A percentile compares a stretch with the other conserved stretches of the same genome.
These are phyloP conservation scores for Ephestia elutella DNA, from an alignment of 1,140 invertebrate species.

Conservation along the genomic window DNA sequence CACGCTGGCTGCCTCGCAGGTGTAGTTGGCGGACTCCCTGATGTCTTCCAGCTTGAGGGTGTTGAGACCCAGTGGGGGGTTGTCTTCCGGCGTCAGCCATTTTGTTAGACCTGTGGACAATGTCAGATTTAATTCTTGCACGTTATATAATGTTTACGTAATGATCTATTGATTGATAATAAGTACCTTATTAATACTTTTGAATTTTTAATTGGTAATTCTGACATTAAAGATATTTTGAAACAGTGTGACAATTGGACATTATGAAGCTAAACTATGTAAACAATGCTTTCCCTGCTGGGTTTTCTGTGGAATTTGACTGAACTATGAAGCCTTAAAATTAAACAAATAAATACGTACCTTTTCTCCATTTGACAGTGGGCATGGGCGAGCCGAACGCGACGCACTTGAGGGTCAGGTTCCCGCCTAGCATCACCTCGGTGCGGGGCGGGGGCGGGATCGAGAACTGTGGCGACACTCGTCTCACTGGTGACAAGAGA, in stretches of 20 bases:
- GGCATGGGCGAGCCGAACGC: conserved; percentile 98
- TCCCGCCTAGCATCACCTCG: conserved; percentile 92
- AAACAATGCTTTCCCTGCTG: too few relatives aligned
- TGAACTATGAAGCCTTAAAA: neutral
- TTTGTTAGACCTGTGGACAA: conserved; percentile 75
- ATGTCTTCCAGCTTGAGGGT: conserved; percentile 90
- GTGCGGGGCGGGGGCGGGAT: conserved; percentile 87
- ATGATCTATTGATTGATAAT: too few relatives aligned
- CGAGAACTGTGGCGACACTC: conserved; percentile 95
- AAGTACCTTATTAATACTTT: too few relatives aligned
- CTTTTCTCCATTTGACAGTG: conserved; percentile 95
- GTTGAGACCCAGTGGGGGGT: conserved; percentile 89
- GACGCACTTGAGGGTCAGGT: conserved; percentile 95
- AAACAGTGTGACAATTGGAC: too few relatives aligned
- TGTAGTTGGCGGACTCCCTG: conserved; percentile 95
- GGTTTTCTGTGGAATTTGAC: too few relatives aligned
- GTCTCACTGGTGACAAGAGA: conserved; percentile 85
- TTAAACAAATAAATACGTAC: conserved; percentile 35
- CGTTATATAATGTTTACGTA: too few relatives aligned
- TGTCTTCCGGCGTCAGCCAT: conserved; percentile 90
- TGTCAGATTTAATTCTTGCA: too few relatives aligned
- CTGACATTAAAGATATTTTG: too few relatives aligned
- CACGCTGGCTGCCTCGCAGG: conserved; percentile 95
- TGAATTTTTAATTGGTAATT: too few relatives aligned
- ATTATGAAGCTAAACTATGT: too few relatives aligned